A percentile compares a stretch with the other conserved stretches of the same genome.
Conservation (phyloP, 2,113 vertebrate species). For the Vidua macroura region DNA sequence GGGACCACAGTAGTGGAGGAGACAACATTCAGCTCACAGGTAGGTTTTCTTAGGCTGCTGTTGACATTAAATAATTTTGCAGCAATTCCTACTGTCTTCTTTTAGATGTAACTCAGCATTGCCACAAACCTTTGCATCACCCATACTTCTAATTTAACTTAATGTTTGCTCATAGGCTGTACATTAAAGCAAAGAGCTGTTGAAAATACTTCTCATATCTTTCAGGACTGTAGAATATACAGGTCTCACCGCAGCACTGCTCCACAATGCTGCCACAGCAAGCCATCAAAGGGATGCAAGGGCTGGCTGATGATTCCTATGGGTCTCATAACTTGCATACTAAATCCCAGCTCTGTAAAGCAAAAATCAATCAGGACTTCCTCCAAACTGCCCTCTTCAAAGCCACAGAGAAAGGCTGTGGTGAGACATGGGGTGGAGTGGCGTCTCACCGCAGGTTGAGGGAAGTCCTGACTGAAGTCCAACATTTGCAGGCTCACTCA, state of each 20-base stretch:
- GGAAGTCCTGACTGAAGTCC: neutral
- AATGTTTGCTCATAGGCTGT: neutral
- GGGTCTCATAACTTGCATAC: neutral
- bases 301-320: neutral
- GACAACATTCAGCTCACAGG: neutral
- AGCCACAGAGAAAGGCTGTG: neutral
- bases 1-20: neutral
- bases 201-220: neutral
- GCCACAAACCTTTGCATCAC: neutral
- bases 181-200: neutral
- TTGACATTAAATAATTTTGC: neutral
- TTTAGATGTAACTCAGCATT: neutral
- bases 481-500: neutral
- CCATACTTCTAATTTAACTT: neutral
- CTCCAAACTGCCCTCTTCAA: neutral
- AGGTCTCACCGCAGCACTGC: neutral
- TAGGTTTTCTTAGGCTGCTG: neutral
- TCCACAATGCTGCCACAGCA: neutral
- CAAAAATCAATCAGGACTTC: neutral
- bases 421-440: neutral
- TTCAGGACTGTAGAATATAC: neutral
- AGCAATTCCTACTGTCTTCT: neutral
- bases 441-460: neutral
- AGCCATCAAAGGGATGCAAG: neutral
- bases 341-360: neutral